Evolutionary conservation across 2,797 vertebrate genomes (phyloP).

Genomic region (Acanthiza pusilla): DNA sequence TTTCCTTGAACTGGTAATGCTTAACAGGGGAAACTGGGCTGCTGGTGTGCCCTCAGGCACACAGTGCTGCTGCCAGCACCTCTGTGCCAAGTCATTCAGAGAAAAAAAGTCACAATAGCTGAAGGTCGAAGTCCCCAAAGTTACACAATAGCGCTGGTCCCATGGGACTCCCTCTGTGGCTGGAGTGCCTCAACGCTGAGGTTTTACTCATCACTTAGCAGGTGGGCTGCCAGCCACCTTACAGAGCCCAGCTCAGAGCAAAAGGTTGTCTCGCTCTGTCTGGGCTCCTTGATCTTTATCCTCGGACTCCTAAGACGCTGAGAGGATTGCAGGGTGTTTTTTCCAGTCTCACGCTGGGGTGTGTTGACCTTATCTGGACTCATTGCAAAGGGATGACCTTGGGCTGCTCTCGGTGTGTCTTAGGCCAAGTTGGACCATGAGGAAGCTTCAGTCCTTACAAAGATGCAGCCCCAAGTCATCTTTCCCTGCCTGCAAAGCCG

Average conservation of each 20-base stretch:
- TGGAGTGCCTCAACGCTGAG: not conserved
- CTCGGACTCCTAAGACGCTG: constrained; percentile 27
- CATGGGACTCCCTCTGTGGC: not conserved
- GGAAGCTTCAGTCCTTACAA: not conserved
- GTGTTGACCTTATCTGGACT: not conserved
- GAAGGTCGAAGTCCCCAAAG: not conserved
- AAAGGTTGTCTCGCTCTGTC: not conserved
- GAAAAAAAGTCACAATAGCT: not conserved
- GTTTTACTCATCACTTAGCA: not conserved
- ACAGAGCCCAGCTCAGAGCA: not conserved
- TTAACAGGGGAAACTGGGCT: not conserved
- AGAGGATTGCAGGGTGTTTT: constrained; percentile 46
- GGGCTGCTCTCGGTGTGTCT: not conserved
- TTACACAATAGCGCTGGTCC: not conserved
- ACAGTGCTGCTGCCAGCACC: not conserved
- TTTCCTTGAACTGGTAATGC: not conserved
- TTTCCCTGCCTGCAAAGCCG: not conserved
- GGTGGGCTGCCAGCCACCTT: not conserved
- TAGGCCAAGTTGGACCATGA: not conserved
- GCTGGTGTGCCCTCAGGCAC: not conserved
- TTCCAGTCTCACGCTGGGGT: not conserved
- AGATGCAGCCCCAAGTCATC: not conserved
- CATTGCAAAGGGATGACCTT: not conserved
- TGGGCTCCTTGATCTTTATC: constrained; percentile 47
- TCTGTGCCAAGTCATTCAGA: not conserved